Evolutionary conservation across 2,113 vertebrate genomes (phyloP).

Genomic region (Glareola pratincola): DNA sequence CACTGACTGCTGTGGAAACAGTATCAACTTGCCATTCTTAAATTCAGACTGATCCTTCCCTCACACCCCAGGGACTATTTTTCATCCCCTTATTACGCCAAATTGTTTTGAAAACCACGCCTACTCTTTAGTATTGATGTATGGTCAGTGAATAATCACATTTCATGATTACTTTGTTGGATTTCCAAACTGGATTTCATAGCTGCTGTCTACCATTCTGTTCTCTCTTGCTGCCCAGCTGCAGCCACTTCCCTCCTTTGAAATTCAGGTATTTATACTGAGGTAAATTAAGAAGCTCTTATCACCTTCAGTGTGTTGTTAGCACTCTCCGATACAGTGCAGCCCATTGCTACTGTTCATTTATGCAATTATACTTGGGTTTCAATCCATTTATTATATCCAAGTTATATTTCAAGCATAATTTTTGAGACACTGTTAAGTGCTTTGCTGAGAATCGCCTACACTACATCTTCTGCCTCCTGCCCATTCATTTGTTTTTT

Average conservation of each 20-base stretch:
- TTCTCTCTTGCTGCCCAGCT: neutral
- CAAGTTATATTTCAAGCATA: neutral
- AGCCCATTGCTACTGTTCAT: constrained; percentile 20
- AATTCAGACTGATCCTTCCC: neutral
- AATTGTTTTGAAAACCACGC: neutral
- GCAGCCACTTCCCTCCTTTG: neutral
- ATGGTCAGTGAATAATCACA: neutral
- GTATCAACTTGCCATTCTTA: neutral
- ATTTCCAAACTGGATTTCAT: neutral
- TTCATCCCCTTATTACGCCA: neutral
- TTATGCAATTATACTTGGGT: constrained; percentile 20
- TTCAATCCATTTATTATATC: neutral
- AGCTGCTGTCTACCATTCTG: constrained; percentile 16
- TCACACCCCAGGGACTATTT: neutral
- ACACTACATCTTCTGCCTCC: neutral
- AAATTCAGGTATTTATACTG: neutral
- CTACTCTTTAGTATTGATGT: neutral
- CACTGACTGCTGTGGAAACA: neutral
- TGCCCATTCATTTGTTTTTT: neutral
- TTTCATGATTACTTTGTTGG: neutral
- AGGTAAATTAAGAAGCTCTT: neutral
- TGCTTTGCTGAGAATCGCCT: neutral
- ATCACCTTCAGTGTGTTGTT: neutral
- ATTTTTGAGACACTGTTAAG: neutral
- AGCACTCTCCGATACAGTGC: neutral